Base-by-base conservation (phyloP, 1,140 invertebrate genomes). In the Drosophila kurseongensis region DNA sequence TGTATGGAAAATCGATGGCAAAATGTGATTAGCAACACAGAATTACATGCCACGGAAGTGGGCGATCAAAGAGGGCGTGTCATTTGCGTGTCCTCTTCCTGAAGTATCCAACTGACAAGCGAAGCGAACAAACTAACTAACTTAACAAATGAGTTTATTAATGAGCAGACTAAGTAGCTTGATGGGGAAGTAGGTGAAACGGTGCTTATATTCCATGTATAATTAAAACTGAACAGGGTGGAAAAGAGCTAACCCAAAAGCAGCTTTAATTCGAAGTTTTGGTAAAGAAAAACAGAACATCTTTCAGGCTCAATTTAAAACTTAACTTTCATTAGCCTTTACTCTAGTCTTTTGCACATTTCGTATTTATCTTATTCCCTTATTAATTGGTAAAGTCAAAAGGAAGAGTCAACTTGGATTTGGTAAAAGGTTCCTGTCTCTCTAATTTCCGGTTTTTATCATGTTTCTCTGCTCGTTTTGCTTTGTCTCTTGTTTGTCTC, bases 121-220 rank as follows among this genome's bases (percentile, higher is more conserved):
- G n/a, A 0, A 42, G 41, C 42, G 29, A 51, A 60, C 80, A 69
- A 69, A 75, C 62, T 68, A 74, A 76, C 44, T 59, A 61, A 61
- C 63, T 82, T 67, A 74, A 71, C 84, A 88, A 89, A 88, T 89
- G 72, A 83, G 83, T 89, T 86, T 88, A 88, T 86, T 88, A 88
- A 88, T 89, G 79, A 88, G 84, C 57, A 73, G 47, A 47, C 47
- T 65, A 79, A 88, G 71, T 67, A 65, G 58, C 59, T 82, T 29
- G 14, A 10, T 12, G 18, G 32, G 12, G 7, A 18, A n/a, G 4
- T 59, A 12, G 27, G 4, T 40, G 27, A 44, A 38, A 14, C 9
- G 13, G 9, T 38, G 29, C 2, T 48, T 23, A 38, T 6, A 18
- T 16, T 23, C 16, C 38, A 7, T 32, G 29, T 32, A 38, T 54